Conservation (phyloP, 2,797 vertebrate genomes). For the Salmo trutta region DNA sequence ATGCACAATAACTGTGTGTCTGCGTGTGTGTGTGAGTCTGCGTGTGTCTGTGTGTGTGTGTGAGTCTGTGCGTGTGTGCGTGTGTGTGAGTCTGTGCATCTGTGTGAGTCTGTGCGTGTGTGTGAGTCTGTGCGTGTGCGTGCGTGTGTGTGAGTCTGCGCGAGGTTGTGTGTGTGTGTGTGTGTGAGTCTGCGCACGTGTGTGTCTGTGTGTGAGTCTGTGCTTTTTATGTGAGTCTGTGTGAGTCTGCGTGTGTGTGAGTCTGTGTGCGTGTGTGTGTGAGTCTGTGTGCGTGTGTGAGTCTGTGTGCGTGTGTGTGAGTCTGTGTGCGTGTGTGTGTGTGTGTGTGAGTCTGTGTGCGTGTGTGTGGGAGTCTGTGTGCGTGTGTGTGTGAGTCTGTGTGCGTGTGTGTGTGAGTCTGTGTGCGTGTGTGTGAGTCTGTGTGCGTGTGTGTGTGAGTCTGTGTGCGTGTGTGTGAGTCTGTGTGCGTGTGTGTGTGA, state of each 20-base stretch:
- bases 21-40: background rate
- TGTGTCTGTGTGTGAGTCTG: background rate
- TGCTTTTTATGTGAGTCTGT: background rate
- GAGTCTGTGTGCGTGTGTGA: background rate
- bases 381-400: too few species aligned
- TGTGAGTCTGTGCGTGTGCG: background rate
- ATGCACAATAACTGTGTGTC: background rate
- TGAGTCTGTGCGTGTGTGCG: background rate
- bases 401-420: background rate
- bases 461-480: background rate
- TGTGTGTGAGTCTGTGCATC: background rate
- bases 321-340: background rate
- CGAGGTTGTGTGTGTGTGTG: background rate
- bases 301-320: background rate
- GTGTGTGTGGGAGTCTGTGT: background rate
- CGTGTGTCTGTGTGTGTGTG: background rate
- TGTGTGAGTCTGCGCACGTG: background rate
- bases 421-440: background rate
- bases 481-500: too few species aligned
- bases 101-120: background rate
- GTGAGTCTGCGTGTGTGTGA: too few species aligned
- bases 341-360: background rate
- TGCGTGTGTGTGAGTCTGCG: background rate
- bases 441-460: background rate
- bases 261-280: background rate